Conservation (phyloP, 2,888 invertebrate species). For the Neoaliturus tenellus region DNA sequence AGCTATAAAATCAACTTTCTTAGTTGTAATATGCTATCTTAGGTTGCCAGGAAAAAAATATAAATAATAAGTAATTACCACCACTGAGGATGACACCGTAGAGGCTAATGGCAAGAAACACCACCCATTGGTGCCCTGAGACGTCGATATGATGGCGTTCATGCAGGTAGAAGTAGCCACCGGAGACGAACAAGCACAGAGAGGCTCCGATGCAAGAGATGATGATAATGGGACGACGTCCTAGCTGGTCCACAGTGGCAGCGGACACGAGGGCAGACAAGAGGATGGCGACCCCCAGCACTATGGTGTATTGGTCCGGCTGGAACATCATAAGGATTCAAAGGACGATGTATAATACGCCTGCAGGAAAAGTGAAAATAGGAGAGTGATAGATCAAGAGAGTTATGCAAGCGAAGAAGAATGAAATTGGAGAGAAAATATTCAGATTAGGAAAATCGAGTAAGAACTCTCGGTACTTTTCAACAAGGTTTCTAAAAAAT, state of each 20-base stretch:
- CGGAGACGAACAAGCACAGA: constrained; percentile 50
- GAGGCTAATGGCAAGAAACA: constrained; percentile 78
- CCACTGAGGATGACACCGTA: constrained; percentile 72
- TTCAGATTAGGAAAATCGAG: too few relatives aligned
- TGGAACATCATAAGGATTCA: too few relatives aligned
- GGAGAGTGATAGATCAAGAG: too few relatives aligned
- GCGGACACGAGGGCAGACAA: constrained; percentile 1
- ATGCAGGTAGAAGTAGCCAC: constrained; percentile 25
- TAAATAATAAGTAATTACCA: not conserved
- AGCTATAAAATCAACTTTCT: too few relatives aligned
- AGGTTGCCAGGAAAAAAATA: too few relatives aligned
- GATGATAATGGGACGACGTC: constrained; percentile 36
- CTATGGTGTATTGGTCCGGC: not conserved
- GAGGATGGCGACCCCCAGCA: constrained; percentile 6
- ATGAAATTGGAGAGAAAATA: too few relatives aligned
- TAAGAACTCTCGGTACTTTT: too few relatives aligned
- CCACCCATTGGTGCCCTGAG: constrained; percentile 73
- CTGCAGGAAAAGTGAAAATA: too few relatives aligned
- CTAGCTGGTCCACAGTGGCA: constrained; percentile 3
- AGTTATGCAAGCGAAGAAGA: too few relatives aligned
- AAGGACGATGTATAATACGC: too few relatives aligned
- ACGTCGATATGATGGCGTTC: constrained; percentile 63
- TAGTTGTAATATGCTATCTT: too few relatives aligned
- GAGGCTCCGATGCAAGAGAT: constrained; percentile 58
- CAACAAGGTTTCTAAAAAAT: too few relatives aligned